Percentiles rank a stretch among this genome's conserved stretches.
Evolutionary conservation across 2,113 vertebrate species (phyloP).

Genomic region (Pleuronectes platessa): DNA sequence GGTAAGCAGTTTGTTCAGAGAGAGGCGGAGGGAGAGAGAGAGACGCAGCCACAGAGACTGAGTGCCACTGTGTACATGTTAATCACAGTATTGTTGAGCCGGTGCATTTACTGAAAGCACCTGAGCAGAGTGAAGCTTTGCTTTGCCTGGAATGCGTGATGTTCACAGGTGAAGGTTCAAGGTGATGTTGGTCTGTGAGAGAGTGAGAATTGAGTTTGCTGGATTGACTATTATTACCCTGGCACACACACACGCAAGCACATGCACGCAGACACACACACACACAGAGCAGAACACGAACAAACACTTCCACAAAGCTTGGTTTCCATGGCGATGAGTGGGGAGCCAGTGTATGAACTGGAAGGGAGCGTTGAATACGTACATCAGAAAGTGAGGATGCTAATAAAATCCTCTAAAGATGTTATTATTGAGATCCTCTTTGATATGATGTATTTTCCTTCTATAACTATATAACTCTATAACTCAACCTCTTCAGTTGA

Average conservation of each 20-base stretch:
- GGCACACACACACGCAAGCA: not conserved
- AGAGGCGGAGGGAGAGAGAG: not conserved
- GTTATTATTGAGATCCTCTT: not conserved
- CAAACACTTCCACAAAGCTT: slow-evolving; percentile 48
- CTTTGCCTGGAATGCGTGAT: slow-evolving; percentile 17
- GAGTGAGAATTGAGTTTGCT: slow-evolving; percentile 26
- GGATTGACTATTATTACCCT: slow-evolving; percentile 46
- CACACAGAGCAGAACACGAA: slow-evolving; percentile 34
- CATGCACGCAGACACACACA: not conserved
- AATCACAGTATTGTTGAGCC: slow-evolving; percentile 4
- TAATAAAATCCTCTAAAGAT: slow-evolving; percentile 12
- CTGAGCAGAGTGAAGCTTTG: slow-evolving; percentile 3
- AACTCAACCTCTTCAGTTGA: not conserved
- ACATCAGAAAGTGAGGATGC: slow-evolving; percentile 2
- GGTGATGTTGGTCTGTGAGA: slow-evolving; percentile 33
- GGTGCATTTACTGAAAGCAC: slow-evolving; percentile 22
- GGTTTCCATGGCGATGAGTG: slow-evolving; percentile 63
- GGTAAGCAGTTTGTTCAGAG: slow-evolving; percentile 37
- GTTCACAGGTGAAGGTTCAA: slow-evolving; percentile 43
- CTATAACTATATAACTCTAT: no score
- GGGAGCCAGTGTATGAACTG: slow-evolving; percentile 29
- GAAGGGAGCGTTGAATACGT: slow-evolving; percentile 22
- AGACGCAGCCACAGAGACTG: slow-evolving; percentile 20
- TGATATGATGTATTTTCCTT: not conserved
- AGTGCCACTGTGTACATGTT: not conserved